Base-by-base conservation (phyloP, 2,888 invertebrate species). In the Melitaea athalia region DNA sequence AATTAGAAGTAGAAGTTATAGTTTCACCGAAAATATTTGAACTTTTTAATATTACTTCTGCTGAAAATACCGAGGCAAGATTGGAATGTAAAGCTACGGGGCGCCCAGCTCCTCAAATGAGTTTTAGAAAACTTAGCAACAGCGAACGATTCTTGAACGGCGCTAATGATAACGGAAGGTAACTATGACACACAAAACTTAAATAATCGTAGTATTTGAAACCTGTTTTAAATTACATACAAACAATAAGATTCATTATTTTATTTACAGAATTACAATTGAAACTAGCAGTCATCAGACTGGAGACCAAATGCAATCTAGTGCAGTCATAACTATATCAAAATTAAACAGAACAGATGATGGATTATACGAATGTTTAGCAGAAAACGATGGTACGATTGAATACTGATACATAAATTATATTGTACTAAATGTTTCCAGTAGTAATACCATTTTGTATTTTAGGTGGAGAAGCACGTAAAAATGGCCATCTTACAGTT, bases 301-400 rank as follows among this genome's bases (percentile, higher is more conserved):
- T 33, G 92, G 92, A 33, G 92, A 92, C 76, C 92, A 92, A 75
- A 91, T 92, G 85, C 87, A 92, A 74, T 86, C 91, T 1, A 92
- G 94, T 63, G 97, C 95, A 38, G 94, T 94, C 3, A 88, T 98
- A 70, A 94, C 94, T 47, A 96, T 98, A 76, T 84, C 93, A 0
- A 94, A 94, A 63, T 81, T 96, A 14, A 93, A 94, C 63, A 93
- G 96, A 71, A 93, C 94, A 3, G 97, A 98, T 85, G 98, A 98
- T 85, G 98, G 98, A 0, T 92, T 98, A 10, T 98, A 98, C 84
- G 96, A 96, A 81, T 98, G 98, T 82, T 94, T 96, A 62, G 98
- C 98, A 6, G 93, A 94, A 78, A 98, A 98, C 80, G 94, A 95
- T 80, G 97, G 92, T 92, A 64, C 8, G 43, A n/a, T 24, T 17